Evolutionary conservation across 2,797 vertebrate species (phyloP).

Genomic region (Silurus aristotelis): DNA sequence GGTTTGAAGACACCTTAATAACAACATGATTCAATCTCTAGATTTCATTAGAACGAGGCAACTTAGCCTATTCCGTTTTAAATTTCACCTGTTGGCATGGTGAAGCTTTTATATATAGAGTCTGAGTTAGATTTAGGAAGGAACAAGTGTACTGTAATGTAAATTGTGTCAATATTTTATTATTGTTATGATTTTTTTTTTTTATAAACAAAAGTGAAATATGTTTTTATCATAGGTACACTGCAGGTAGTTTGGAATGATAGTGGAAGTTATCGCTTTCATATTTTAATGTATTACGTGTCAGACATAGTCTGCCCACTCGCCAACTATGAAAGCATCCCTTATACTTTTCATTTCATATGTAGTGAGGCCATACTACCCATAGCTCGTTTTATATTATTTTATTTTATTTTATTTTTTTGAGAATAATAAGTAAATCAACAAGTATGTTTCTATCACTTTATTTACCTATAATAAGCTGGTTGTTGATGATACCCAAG

Average conservation of each 20-base stretch:
- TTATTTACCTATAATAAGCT: conserved; percentile 80
- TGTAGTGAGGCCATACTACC: conserved; percentile 77
- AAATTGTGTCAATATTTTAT: conserved; percentile 74
- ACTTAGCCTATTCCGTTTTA: conserved; percentile 31
- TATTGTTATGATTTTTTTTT: conserved; percentile 69
- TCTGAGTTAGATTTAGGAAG: conserved; percentile 68
- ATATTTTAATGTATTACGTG: conserved; percentile 78
- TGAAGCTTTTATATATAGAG: conserved; percentile 77
- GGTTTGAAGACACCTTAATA: neutral
- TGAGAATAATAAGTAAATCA: conserved; percentile 65
- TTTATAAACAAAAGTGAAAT: conserved; percentile 69
- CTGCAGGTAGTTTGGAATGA: conserved; percentile 70
- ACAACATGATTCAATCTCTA: conserved; percentile 3
- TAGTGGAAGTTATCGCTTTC: conserved; percentile 74
- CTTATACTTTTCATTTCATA: conserved; percentile 64
- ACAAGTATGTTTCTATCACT: conserved; percentile 81
- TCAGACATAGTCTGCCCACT: conserved; percentile 76
- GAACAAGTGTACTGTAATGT: conserved; percentile 77
- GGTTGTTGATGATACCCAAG: conserved; percentile 82
- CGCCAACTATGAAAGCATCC: conserved; percentile 73
- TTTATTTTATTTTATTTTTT: conserved; percentile 63
- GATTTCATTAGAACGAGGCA: conserved; percentile 21
- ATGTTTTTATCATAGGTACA: conserved; percentile 80
- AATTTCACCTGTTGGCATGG: conserved; percentile 69
- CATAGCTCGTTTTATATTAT: conserved; percentile 53